Evolutionary conservation across 2,797 vertebrate genomes (phyloP).

Genomic region (Loriculus beryllinus): DNA sequence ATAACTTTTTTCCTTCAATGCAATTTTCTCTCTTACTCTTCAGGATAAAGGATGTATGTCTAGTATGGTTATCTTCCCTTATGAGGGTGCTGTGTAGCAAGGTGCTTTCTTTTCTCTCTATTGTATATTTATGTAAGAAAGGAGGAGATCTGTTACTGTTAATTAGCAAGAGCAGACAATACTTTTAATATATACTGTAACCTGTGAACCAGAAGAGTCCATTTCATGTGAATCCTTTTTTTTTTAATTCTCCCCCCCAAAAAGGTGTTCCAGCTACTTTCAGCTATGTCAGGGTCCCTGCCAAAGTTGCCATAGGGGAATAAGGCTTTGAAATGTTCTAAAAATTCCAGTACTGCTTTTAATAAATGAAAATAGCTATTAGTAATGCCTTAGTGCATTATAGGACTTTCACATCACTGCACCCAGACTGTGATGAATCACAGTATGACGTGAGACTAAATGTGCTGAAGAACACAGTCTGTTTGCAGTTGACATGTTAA

Average conservation of each 20-base stretch:
- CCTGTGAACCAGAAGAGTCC: not conserved
- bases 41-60: not conserved
- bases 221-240: not conserved
- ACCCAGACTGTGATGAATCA: conserved; percentile 42
- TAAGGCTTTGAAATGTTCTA: conserved; percentile 42
- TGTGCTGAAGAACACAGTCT: conserved; percentile 41
- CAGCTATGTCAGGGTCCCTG: conserved; percentile 23
- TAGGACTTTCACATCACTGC: conserved; percentile 38
- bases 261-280: conserved; percentile 8
- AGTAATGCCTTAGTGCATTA: conserved; percentile 35
- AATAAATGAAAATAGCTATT: conserved; percentile 61
- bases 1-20: not conserved
- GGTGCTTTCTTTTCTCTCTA: not conserved
- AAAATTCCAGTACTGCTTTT: conserved; percentile 38
- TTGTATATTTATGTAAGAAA: conserved; percentile 12
- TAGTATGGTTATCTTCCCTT: not conserved
- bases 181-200: not conserved
- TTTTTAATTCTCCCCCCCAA: not conserved
- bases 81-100: not conserved
- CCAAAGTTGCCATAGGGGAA: conserved; percentile 30
- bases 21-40: not conserved
- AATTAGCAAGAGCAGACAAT: conserved; percentile 35
- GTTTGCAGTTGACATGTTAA: conserved; percentile 29
- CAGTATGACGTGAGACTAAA: conserved; percentile 31
- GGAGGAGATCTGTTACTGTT: conserved; percentile 1